phyloP scores from a whole-genome alignment of 2,888 invertebrate species.

The Bellardia bayeri region DNA sequence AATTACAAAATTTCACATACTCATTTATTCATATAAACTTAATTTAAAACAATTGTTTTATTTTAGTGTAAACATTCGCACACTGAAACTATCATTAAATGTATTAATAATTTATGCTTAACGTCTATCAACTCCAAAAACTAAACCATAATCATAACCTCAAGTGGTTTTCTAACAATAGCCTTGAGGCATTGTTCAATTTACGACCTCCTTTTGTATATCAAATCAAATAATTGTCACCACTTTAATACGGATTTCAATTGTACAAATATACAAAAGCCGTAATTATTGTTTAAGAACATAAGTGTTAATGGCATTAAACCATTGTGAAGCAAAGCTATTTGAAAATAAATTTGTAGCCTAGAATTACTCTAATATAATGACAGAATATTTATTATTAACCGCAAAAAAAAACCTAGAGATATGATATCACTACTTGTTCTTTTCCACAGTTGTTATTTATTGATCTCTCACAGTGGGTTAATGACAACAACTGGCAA shows the following conservation, averaged over 20 bases:
- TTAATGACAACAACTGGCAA: slow-evolving; percentile 15
- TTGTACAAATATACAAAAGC: slow-evolving; percentile 6
- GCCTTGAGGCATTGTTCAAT: slow-evolving; percentile 26
- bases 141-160: slow-evolving; percentile 26
- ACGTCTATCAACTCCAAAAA: not conserved
- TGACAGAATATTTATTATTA: no score
- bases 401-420: no score
- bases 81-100: not conserved
- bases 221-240: slow-evolving; percentile 65
- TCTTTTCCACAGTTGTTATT: no score
- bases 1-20: not conserved
- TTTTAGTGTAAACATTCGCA: not conserved
- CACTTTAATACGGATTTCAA: slow-evolving; percentile 25
- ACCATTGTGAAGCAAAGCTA: not conserved
- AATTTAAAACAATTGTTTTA: not conserved
- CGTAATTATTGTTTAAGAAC: slow-evolving; percentile 2
- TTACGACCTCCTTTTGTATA: slow-evolving; percentile 18
- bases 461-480: not conserved
- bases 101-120: not conserved
- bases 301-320: slow-evolving; percentile 15
- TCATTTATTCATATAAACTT: no score
- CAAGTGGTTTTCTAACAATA: slow-evolving; percentile 6
- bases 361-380: no score
- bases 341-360: not conserved
- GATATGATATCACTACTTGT: no score